Percentiles rank a stretch among this genome's conserved stretches.
Conservation (phyloP, 2,888 invertebrate species). For the Netelia inedita region DNA sequence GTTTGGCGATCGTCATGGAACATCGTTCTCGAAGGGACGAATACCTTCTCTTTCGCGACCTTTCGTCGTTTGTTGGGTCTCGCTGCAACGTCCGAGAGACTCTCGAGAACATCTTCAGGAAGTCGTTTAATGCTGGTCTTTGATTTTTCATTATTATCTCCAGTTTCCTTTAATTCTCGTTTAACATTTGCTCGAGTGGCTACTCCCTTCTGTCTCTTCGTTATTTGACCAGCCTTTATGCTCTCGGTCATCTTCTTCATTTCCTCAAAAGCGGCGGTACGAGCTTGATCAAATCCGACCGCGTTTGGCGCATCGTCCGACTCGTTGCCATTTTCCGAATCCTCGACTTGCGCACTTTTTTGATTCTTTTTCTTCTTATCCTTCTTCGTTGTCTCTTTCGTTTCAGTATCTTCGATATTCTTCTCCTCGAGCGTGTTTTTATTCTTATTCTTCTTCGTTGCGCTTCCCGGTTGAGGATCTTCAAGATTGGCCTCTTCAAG, state of each 20-base stretch:
- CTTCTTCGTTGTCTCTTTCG: slow-evolving; percentile 12
- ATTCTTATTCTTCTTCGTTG: background rate
- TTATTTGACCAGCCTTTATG: slow-evolving; percentile 24
- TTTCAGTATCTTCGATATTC: slow-evolving; percentile 1
- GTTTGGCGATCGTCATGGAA: slow-evolving; percentile 51
- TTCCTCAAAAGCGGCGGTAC: slow-evolving; percentile 32
- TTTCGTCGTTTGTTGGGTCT: slow-evolving; percentile 68
- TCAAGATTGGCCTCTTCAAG: slow-evolving; percentile 1
- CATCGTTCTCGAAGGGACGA: slow-evolving; percentile 70
- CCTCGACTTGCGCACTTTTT: slow-evolving; percentile 16
- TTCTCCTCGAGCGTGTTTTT: slow-evolving; percentile 10
- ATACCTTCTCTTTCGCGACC: slow-evolving; percentile 60
- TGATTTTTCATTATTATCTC: background rate
- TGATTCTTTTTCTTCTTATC: slow-evolving; percentile 29
- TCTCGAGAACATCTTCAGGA: slow-evolving; percentile 75
- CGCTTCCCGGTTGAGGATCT: background rate
- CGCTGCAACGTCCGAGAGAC: slow-evolving; percentile 73
- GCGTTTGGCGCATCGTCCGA: slow-evolving; percentile 54
- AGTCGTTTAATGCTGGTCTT: slow-evolving; percentile 74
- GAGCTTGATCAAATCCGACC: slow-evolving; percentile 61
- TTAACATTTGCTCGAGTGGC: background rate
- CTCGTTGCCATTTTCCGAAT: background rate
- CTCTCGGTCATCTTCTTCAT: slow-evolving; percentile 49
- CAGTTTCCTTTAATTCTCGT: background rate
- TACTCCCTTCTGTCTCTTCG: slow-evolving; percentile 23